These are phyloP conservation scores for Amphiura filiformis DNA, from an alignment of 35 echinoderm and acorn worm genomes.

Conservation along the genomic window DNA sequence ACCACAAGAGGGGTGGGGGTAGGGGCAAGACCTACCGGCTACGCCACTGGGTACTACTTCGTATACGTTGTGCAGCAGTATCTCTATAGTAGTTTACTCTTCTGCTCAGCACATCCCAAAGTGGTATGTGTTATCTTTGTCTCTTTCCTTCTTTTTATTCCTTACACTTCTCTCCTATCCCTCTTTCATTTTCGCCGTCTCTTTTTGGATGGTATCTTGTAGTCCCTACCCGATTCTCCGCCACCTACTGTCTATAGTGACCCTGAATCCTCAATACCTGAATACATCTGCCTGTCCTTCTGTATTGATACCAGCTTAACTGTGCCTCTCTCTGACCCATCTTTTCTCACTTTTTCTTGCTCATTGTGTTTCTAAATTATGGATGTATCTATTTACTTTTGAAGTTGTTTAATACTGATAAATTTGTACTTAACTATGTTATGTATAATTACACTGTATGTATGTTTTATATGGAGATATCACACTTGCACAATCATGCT, in stretches of 20 bases:
- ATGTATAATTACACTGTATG: neutral
- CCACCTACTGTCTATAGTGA: neutral
- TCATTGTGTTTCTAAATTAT: neutral
- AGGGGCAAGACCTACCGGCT: too few species aligned
- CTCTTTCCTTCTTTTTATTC: neutral
- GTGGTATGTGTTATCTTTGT: neutral
- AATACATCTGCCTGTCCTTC: neutral
- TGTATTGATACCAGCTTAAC: neutral
- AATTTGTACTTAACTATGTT: too few species aligned
- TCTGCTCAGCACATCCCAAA: neutral
- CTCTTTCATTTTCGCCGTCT: neutral
- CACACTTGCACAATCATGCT: neutral
- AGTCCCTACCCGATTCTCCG: neutral
- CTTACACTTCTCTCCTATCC: neutral
- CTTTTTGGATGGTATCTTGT: neutral
- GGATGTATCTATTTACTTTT: neutral
- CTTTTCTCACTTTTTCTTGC: neutral
- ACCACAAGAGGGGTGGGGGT: too few species aligned
- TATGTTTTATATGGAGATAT: neutral
- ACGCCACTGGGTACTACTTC: too few species aligned
- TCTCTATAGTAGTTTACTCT: too few species aligned
- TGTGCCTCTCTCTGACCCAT: neutral
- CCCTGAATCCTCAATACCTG: neutral
- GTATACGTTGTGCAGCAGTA: too few species aligned
- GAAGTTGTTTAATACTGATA: neutral